Evolutionary conservation across 2,888 invertebrate genomes (phyloP).

Genomic region (Mythimna ferrago): DNA sequence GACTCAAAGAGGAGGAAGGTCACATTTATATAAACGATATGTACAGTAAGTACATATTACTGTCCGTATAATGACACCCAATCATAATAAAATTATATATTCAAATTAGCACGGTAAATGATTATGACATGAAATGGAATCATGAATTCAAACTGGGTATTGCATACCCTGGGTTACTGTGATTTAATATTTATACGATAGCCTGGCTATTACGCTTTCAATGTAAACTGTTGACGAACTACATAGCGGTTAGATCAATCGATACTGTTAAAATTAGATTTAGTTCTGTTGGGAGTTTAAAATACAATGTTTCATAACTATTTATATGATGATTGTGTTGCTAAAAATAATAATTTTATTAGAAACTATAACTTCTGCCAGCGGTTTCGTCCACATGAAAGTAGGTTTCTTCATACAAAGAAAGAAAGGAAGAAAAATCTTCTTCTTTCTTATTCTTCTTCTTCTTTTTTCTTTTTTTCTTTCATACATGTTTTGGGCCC

Average conservation of each 20-base stretch:
- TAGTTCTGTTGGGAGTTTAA: slow-evolving; percentile 1
- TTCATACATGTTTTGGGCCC: too few species aligned
- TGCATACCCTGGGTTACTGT: not conserved
- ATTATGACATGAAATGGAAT: slow-evolving; percentile 4
- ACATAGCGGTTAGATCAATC: slow-evolving; percentile 31
- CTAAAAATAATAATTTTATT: not conserved
- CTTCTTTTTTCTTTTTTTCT: too few species aligned
- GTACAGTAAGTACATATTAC: too few species aligned
- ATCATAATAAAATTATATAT: slow-evolving; percentile 7
- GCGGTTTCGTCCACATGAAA: too few species aligned
- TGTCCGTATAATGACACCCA: not conserved
- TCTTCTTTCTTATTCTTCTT: too few species aligned
- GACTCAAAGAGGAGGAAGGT: too few species aligned
- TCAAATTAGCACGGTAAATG: not conserved
- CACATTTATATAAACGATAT: too few species aligned
- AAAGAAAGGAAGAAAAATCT: too few species aligned
- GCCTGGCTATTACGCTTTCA: slow-evolving; percentile 38
- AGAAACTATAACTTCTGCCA: not conserved
- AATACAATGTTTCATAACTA: slow-evolving; percentile 19
- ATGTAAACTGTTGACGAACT: slow-evolving; percentile 32
- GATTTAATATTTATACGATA: slow-evolving; percentile 36
- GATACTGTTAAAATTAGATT: slow-evolving; percentile 43
- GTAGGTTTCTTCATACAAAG: too few species aligned
- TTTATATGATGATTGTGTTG: not conserved
- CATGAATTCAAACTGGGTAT: slow-evolving; percentile 22